Evolutionary conservation across 2,888 invertebrate species (phyloP), one percentile per base, ranked within the genome.

Genomic region (Geophilus truncorum): DNA sequence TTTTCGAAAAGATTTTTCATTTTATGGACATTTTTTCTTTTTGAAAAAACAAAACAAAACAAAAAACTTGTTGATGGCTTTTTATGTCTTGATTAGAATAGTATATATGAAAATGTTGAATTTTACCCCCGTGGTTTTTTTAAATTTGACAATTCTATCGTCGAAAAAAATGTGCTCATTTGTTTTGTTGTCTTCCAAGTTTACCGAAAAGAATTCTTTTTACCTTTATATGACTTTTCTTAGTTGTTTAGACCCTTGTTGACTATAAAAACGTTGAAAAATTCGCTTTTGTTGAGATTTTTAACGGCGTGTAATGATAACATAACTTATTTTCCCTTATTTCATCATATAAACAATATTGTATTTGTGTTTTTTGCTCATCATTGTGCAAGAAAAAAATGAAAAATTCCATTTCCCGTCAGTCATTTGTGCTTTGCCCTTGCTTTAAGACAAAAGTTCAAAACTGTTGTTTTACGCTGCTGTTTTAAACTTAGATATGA

Each of bases 341-440:
- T 25, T 10, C 25, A 6, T 2, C 23, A 23, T 21, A 25, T 25
- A 62, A 62, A 25, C 12, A 57, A 57, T 21, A 57, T 21, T 57
- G 21, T 57, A 10, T 21, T 3, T 23, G 3, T 21, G 21, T 57
- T 10, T 57, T 7, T 40, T 12, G 9, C 57, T 23, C 21, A 4
- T 57, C 6, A 57, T 15, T 9, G 15, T 51, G 51, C 51, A n/a
- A n/a, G n/a, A n/a, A n/a, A n/a, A 51, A 51, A 34, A 34, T 40
- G 40, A 5, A 40, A 57, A 21, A 21, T 25, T 70, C 28, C 25
- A 23, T 70, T 70, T 51, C 18, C 10, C 28, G 70, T 70, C 70
- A 62, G 62, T 70, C 70, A 70, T 70, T 70, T 28, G 70, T 70
- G 70, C 70, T 70, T n/a, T 70, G 70, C 25, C 25, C 70, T 70